These are phyloP conservation scores for Lithophane leautieri DNA, from an alignment of 2,888 invertebrate genomes.

Conservation along the genomic window DNA sequence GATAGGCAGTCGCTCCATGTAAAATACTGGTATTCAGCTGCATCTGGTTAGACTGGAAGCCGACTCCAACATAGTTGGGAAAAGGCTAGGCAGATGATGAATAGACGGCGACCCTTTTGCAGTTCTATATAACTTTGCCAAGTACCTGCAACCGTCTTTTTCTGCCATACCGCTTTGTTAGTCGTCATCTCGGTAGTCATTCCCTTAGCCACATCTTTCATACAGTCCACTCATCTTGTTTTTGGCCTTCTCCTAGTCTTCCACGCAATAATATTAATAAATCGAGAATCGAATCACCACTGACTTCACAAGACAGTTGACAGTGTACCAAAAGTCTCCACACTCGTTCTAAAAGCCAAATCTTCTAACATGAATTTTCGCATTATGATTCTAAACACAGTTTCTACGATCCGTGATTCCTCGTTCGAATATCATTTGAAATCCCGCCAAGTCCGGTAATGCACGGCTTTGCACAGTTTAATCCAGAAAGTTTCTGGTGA, in stretches of 20 bases:
- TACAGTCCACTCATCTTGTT: too few relatives aligned
- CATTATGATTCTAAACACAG: constrained; percentile 46
- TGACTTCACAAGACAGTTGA: not conserved
- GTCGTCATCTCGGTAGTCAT: too few relatives aligned
- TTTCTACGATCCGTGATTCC: constrained; percentile 37
- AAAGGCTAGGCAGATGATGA: too few relatives aligned
- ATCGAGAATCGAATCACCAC: not conserved
- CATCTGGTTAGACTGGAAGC: too few relatives aligned
- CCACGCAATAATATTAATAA: not conserved
- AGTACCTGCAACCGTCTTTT: not conserved
- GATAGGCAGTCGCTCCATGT: too few relatives aligned
- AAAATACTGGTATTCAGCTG: too few relatives aligned
- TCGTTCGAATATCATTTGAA: constrained; percentile 53
- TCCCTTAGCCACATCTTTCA: too few relatives aligned
- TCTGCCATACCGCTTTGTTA: too few relatives aligned
- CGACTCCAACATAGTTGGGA: too few relatives aligned
- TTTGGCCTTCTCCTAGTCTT: too few relatives aligned
- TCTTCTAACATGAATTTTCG: constrained; percentile 6
- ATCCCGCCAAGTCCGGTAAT: constrained; percentile 44
- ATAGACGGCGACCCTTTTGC: not conserved
- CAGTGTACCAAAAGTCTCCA: not conserved
- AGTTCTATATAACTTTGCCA: not conserved
- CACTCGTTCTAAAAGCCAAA: not conserved
- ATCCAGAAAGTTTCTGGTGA: constrained; percentile 42
- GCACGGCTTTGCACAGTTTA: constrained; percentile 30